Evolutionary conservation across 2,888 invertebrate species (phyloP).

Genomic region (Drosophila pseudotalamancana): DNA sequence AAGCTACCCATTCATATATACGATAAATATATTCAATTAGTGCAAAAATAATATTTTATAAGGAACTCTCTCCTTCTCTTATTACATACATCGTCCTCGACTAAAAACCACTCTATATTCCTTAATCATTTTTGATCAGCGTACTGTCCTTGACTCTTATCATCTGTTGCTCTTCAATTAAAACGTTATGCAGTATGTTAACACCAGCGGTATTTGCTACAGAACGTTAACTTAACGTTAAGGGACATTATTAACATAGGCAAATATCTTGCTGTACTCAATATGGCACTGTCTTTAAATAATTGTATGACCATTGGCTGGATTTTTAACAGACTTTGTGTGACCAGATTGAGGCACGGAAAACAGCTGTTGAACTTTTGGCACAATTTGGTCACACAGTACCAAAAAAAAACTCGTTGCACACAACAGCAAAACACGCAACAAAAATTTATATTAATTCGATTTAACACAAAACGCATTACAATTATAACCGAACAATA

Average conservation of each 20-base stretch:
- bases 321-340: conserved; percentile 11
- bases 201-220: neutral
- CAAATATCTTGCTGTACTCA: neutral
- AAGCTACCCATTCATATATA: neutral
- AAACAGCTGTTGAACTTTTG: conserved; percentile 46
- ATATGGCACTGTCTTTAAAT: conserved; percentile 2
- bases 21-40: neutral
- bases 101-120: too few relatives aligned
- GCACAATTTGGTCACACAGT: conserved; percentile 43
- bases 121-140: neutral
- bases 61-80: too few relatives aligned
- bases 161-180: conserved; percentile 27
- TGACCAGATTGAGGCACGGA: conserved; percentile 23
- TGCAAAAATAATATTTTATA: neutral
- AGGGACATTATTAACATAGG: neutral
- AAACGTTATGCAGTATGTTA: neutral
- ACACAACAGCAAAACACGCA: conserved; percentile 63
- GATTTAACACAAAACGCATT: conserved; percentile 43
- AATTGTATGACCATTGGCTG: conserved; percentile 24
- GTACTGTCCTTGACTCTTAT: conserved; percentile 1
- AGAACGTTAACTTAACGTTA: neutral
- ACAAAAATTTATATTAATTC: conserved; percentile 55
- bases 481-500: conserved; percentile 25
- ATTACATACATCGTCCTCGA: too few relatives aligned
- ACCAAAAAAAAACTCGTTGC: conserved; percentile 56